A percentile compares a stretch with the other conserved stretches of the same genome.
phyloP scores from a whole-genome alignment of 2,797 vertebrate genomes.

The Aselliscus stoliczkanus region DNA sequence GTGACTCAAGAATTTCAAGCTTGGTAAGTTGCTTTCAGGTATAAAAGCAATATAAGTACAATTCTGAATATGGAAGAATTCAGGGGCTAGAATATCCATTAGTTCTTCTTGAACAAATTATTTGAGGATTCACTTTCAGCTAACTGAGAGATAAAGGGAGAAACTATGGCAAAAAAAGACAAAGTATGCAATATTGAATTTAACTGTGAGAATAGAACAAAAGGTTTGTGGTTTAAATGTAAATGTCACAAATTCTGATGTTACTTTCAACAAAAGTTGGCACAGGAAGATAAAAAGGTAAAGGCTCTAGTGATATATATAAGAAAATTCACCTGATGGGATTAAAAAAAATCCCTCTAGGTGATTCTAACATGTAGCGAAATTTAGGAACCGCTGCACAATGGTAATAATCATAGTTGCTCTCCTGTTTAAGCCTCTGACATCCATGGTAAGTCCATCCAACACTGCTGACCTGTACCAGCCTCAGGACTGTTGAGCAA shows the following conservation, averaged over 20 bases:
- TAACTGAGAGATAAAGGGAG: background rate
- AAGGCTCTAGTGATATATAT: background rate
- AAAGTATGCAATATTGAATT: background rate
- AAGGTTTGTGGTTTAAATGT: background rate
- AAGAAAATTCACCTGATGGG: background rate
- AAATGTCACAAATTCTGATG: background rate
- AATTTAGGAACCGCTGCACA: background rate
- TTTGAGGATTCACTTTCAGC: background rate
- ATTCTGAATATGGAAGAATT: background rate
- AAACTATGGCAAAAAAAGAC: background rate
- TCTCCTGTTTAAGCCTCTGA: background rate
- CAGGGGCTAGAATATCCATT: background rate
- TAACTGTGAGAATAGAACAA: background rate
- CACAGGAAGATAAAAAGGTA: background rate
- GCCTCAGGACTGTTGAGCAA: background rate
- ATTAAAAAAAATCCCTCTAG: background rate
- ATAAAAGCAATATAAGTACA: constrained; percentile 14
- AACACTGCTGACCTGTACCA: background rate
- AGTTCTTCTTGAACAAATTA: constrained; percentile 10
- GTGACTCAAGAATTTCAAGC: background rate
- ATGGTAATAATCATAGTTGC: background rate
- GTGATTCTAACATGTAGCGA: background rate
- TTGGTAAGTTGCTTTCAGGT: background rate
- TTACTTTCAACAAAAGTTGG: background rate
- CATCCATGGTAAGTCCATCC: background rate